These are phyloP conservation scores for Drosophila tropicalis DNA, from an alignment of 1,140 invertebrate species.

Conservation along the genomic window DNA sequence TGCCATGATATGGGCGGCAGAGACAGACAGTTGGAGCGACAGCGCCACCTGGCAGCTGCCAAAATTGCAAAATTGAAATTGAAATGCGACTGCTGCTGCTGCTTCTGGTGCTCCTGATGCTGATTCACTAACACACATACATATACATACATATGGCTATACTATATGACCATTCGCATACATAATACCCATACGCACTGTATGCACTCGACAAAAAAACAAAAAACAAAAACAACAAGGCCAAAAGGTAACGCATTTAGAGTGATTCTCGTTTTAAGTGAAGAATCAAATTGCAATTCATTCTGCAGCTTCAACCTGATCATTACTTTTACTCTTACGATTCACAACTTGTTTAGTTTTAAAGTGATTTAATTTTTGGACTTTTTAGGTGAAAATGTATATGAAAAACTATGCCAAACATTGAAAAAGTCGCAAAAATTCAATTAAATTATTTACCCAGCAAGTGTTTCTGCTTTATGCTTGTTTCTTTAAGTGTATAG, in stretches of 20 bases:
- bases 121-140: conserved; percentile 29
- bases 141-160: not conserved
- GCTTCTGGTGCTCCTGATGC: conserved; percentile 24
- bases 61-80: conserved; percentile 82
- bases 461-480: no score
- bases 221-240: not conserved
- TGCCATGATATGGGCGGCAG: conserved; percentile 66
- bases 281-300: not conserved
- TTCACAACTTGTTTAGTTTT: no score
- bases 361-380: no score
- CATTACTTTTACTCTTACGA: no score
- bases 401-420: no score
- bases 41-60: conserved; percentile 79
- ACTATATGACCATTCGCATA: conserved; percentile 50
- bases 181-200: conserved; percentile 77
- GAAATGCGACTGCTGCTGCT: conserved; percentile 74
- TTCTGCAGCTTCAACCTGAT: no score
- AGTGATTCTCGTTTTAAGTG: not conserved
- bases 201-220: not conserved
- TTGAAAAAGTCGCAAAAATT: no score
- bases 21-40: conserved; percentile 74
- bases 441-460: no score
- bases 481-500: conserved; percentile 5
- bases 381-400: no score
- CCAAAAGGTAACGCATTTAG: not conserved